Conservation (phyloP, 2,113 vertebrate species). For the Ptychochromis oligacanthus region DNA sequence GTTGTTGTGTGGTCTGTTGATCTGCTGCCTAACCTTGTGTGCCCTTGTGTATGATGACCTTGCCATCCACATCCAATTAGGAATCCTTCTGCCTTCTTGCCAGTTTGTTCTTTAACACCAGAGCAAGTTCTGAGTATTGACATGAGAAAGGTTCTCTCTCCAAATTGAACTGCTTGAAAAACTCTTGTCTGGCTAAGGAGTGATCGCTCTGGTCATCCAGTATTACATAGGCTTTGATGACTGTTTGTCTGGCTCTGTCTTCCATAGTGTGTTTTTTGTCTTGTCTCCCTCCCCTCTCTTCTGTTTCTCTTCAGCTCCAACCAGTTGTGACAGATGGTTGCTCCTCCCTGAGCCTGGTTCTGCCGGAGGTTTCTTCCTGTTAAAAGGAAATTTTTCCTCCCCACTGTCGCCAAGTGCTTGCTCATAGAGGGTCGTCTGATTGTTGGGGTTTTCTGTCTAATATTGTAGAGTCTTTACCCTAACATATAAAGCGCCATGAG, state of each 20-base stretch:
- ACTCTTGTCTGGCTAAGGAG: neutral
- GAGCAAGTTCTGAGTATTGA: neutral
- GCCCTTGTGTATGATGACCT: neutral
- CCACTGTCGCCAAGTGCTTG: too few species aligned
- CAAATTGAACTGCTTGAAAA: neutral
- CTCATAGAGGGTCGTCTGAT: too few species aligned
- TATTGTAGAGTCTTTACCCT: too few species aligned
- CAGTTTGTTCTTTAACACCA: neutral
- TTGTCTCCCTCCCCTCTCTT: too few species aligned
- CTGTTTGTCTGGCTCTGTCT: neutral
- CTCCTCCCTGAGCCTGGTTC: too few species aligned
- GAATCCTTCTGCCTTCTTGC: neutral
- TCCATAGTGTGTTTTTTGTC: too few species aligned
- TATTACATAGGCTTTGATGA: neutral
- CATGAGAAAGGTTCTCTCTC: neutral
- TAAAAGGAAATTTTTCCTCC: too few species aligned
- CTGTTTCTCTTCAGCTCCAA: too few species aligned
- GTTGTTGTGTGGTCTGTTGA: constrained; percentile 1
- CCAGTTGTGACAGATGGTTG: too few species aligned
- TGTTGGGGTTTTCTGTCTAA: too few species aligned
- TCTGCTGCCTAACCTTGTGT: constrained; percentile 9
- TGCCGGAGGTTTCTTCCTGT: too few species aligned
- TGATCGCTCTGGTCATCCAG: neutral
- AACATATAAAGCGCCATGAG: too few species aligned
- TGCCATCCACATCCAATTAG: neutral